Conservation (phyloP, 2,888 invertebrate genomes). For the Cyclophora punctaria region DNA sequence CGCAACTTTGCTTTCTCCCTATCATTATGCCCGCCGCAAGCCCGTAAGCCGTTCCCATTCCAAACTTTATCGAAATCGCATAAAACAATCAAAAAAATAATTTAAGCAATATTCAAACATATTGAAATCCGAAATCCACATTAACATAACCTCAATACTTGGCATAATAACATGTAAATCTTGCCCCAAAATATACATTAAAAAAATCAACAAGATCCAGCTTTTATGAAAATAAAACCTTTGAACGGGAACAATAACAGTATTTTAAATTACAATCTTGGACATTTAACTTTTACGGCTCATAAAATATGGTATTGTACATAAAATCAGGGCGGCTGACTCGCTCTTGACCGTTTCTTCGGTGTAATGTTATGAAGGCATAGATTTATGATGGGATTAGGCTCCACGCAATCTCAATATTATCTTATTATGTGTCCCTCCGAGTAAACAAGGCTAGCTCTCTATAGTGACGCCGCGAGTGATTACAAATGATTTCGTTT, state of each 20-base stretch:
- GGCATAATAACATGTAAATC: constrained; percentile 3
- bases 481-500: too few relatives aligned
- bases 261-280: constrained; percentile 5
- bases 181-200: not conserved
- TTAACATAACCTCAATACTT: not conserved
- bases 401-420: not conserved
- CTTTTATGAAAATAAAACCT: not conserved
- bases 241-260: not conserved
- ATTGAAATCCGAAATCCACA: too few relatives aligned
- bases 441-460: too few relatives aligned
- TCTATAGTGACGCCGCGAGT: too few relatives aligned
- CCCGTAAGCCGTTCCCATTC: too few relatives aligned
- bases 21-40: too few relatives aligned
- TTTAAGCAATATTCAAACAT: too few relatives aligned
- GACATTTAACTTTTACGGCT: constrained; percentile 8
- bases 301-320: constrained; percentile 9
- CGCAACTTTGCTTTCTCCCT: too few relatives aligned
- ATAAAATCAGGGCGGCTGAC: constrained; percentile 7
- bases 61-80: too few relatives aligned
- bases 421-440: not conserved
- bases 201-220: not conserved
- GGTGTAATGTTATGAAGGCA: constrained; percentile 7
- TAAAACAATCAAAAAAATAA: too few relatives aligned
- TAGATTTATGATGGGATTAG: constrained; percentile 10
- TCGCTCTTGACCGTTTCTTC: constrained; percentile 11